Evolutionary conservation across 2,797 vertebrate genomes (phyloP).

Genomic region (Acanthurus lineatus): DNA sequence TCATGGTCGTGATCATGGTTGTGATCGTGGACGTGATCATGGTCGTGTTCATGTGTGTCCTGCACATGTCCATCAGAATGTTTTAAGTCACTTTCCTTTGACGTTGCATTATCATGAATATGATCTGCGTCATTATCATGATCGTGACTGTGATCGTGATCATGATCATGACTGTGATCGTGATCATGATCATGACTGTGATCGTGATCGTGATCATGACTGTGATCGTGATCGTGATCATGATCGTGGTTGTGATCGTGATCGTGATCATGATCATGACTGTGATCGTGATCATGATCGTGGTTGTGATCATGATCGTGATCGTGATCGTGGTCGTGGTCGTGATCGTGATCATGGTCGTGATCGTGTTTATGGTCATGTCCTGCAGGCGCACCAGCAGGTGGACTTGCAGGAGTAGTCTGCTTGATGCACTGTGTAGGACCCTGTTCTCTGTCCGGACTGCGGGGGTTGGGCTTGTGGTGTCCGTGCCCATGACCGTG

Average conservation of each 20-base stretch:
- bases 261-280: conserved; percentile 51
- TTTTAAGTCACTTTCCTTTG: conserved; percentile 66
- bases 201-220: conserved; percentile 56
- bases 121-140: conserved; percentile 51
- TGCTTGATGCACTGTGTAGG: conserved; percentile 65
- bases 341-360: conserved; percentile 58
- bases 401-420: conserved; percentile 17
- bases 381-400: conserved; percentile 34
- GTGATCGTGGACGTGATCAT: conserved; percentile 43
- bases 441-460: conserved; percentile 50
- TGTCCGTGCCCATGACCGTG: conserved; percentile 54
- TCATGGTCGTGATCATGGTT: conserved; percentile 35
- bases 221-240: conserved; percentile 51
- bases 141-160: conserved; percentile 30
- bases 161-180: conserved; percentile 53
- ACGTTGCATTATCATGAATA: conserved; percentile 19
- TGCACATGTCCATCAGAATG: conserved; percentile 66
- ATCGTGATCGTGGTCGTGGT: neutral
- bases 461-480: conserved; percentile 42
- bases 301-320: too few species aligned
- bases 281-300: conserved; percentile 44
- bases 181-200: conserved; percentile 65
- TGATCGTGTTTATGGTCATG: conserved; percentile 66
- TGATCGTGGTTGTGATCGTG: conserved; percentile 57
- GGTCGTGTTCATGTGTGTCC: conserved; percentile 32